Percentiles rank a stretch among this genome's conserved stretches.
phyloP scores from a whole-genome alignment of 2,888 invertebrate genomes.

The Tribolium freemani region DNA sequence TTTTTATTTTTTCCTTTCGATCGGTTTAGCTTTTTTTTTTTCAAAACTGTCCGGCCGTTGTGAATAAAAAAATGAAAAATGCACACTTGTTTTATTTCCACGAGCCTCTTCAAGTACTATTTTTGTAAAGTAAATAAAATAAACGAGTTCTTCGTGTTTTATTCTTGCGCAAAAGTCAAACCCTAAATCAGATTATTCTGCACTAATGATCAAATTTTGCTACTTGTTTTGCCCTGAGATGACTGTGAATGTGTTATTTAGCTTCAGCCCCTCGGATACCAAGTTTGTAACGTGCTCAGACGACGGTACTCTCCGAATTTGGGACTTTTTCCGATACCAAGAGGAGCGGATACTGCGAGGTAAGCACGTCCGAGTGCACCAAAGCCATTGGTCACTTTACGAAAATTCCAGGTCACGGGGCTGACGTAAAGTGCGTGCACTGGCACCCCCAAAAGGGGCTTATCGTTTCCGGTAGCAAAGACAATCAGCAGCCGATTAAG shows the following conservation, averaged over 20 bases:
- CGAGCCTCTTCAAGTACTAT: slow-evolving; percentile 29
- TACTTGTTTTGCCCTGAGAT: slow-evolving; percentile 33
- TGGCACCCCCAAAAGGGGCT: slow-evolving; percentile 99
- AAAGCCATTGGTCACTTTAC: background rate
- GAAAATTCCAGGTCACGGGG: slow-evolving; percentile 86
- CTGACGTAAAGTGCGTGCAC: slow-evolving; percentile 99
- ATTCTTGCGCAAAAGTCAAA: slow-evolving; percentile 30
- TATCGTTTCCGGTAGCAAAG: slow-evolving; percentile 98
- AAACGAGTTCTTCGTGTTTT: slow-evolving; percentile 43
- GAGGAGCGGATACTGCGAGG: slow-evolving; percentile 95
- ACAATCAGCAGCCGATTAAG: slow-evolving; percentile 99
- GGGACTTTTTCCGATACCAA: slow-evolving; percentile 97
- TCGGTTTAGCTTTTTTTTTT: slow-evolving; percentile 45
- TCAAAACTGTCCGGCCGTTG: slow-evolving; percentile 30
- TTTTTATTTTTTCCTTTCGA: slow-evolving; percentile 61
- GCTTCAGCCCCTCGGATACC: slow-evolving; percentile 98
- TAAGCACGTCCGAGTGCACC: slow-evolving; percentile 59
- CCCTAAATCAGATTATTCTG: slow-evolving; percentile 38
- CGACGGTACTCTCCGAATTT: slow-evolving; percentile 98
- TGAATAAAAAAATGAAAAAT: slow-evolving; percentile 54
- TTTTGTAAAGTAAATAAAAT: slow-evolving; percentile 46
- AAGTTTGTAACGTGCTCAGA: slow-evolving; percentile 99
- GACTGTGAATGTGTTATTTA: slow-evolving; percentile 66
- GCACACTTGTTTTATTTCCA: slow-evolving; percentile 61
- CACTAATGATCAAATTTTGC: slow-evolving; percentile 50